phyloP scores from a whole-genome alignment of 2,888 invertebrate species.

The Cryptus viduatorius region DNA sequence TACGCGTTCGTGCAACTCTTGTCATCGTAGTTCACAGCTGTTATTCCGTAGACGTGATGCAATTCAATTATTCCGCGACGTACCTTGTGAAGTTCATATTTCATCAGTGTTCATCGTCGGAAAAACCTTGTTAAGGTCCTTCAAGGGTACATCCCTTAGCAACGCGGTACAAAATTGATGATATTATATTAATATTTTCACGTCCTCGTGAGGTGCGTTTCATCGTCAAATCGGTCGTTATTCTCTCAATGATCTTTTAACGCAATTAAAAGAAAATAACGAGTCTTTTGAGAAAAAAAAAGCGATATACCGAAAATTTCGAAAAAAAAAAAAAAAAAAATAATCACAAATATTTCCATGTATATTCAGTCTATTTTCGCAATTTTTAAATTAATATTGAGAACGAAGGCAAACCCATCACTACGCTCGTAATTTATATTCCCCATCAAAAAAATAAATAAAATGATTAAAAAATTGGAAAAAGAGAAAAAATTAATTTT shows the following conservation, averaged over 20 bases:
- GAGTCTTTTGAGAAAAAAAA: neutral
- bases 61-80: conserved; percentile 40
- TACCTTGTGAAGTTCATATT: conserved; percentile 11
- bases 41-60: conserved; percentile 31
- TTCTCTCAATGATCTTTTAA: neutral
- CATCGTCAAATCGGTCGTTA: neutral
- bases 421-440: too few species aligned
- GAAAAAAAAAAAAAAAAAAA: too few species aligned
- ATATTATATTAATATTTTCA: conserved; percentile 10
- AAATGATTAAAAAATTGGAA: too few species aligned
- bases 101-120: conserved; percentile 13
- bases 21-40: conserved; percentile 37
- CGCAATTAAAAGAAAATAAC: neutral
- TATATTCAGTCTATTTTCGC: too few species aligned
- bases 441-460: too few species aligned
- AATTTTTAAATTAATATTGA: too few species aligned
- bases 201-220: neutral
- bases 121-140: conserved; percentile 14
- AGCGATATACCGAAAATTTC: too few species aligned
- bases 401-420: too few species aligned
- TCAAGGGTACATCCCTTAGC: neutral
- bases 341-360: too few species aligned
- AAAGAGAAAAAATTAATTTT: too few species aligned
- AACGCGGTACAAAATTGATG: neutral
- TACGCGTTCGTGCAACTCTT: conserved; percentile 24